Base-by-base conservation (phyloP, 1,140 invertebrate species). In the Bombus superbus region DNA sequence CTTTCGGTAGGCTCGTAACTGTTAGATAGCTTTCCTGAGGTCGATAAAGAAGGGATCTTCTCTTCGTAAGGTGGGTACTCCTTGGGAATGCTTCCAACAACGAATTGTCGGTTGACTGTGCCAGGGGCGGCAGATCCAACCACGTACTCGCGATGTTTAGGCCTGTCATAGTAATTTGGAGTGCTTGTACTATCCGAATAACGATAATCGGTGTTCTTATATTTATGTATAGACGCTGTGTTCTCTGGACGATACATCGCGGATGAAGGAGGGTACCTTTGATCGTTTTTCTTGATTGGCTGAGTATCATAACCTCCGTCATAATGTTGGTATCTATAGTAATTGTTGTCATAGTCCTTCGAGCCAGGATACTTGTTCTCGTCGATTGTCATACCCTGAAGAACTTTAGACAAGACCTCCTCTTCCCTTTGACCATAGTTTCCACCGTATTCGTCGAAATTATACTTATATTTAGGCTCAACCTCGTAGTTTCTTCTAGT, bases 371-470 rank as follows among this genome's bases (percentile, higher is more conserved):
- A 92, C 13, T 92, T 94, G 22, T 62, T 86, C 6, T 94, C 93
- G 42, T 92, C 87, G 10, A 88, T 88, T 35, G 96, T 96, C 97
- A 97, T 97, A n/a, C 97, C 97, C 75, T 97, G 96, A 35, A 97
- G 95, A 3, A 97, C 97, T 92, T 97, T 97, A 6, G 96, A 96
- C 42, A 97, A 95, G 81, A 97, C 96, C 92, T 97, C 97, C 93
- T 97, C 97, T 94, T 98, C 97, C 18, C 96, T 96, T 92, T 97
- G 96, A 4, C 96, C 96, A 73, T 93, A 94, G 88, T 96, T 96
- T 3, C 96, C 96, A 75, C 96, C 96, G 84, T 97, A 97, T 86
- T 96, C 96, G 86, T 97, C 96, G 13, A 96, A 93, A 91, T 97
- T 97, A 89, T 97, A 96, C 87, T 96, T 96, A 83, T 96, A 96